phyloP scores from a whole-genome alignment of 1,140 invertebrate species.

The Bombus balteatus region DNA sequence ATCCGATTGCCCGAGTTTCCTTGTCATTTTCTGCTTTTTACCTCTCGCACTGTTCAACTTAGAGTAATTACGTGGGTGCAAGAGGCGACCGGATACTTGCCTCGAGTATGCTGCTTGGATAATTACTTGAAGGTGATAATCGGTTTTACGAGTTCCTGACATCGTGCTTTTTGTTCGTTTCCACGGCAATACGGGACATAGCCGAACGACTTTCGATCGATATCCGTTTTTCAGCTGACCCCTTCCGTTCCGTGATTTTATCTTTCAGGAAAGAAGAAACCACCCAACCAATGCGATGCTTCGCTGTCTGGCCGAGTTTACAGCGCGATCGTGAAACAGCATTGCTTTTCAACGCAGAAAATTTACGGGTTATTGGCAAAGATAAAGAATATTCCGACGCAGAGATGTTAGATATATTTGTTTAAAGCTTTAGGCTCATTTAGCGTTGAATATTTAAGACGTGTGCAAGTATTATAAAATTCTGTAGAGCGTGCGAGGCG shows the following conservation, averaged over 20 bases:
- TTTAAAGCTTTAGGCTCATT: not conserved
- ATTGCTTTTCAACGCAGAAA: not conserved
- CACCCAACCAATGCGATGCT: not conserved
- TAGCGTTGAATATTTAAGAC: not conserved
- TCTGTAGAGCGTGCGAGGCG: not conserved
- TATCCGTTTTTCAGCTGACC: constrained; percentile 13
- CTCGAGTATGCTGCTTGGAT: constrained; percentile 32
- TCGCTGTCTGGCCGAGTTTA: not conserved
- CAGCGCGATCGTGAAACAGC: not conserved
- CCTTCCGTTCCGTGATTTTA: not conserved
- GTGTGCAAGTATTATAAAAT: too few species aligned
- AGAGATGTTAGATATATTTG: not conserved
- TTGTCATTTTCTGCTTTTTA: constrained; percentile 18
- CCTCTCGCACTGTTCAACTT: constrained; percentile 7
- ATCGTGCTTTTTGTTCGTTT: constrained; percentile 20
- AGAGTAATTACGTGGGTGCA: constrained; percentile 18
- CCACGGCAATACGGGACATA: not conserved
- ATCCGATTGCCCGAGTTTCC: constrained; percentile 12
- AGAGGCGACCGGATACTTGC: constrained; percentile 7
- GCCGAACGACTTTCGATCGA: constrained; percentile 17
- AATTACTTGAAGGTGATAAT: constrained; percentile 47
- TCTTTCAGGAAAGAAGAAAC: not conserved
- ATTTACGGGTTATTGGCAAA: not conserved
- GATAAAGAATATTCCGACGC: not conserved
- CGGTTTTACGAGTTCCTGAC: constrained; percentile 35